Base-by-base conservation (phyloP, 2,888 invertebrate species). In the Drosophila affinis region DNA sequence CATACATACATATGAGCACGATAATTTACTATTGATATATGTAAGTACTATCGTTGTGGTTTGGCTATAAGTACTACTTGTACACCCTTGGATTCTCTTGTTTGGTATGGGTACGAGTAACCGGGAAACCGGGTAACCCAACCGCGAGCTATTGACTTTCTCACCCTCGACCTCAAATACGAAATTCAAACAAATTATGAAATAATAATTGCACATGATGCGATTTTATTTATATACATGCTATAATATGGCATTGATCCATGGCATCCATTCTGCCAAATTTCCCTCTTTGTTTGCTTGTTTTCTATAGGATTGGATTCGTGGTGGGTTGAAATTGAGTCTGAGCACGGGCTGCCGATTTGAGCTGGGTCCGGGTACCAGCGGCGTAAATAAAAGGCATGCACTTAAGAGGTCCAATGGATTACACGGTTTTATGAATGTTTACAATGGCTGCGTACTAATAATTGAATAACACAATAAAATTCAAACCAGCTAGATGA, bases 201-300 rank as follows among this genome's bases (percentile, higher is more conserved):
- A 87, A 84, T 86, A 87, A 88, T 88, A 87, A 89, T 87, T 84
- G 79, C 59, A 93, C 62, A 82, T 85, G 78, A 85, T 85, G 77
- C 69, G 76, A 86, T 82, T 77, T 74, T 69, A 70, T 80, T 75
- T 57, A 57, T 64, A 39, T 73, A 68, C 64, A 63, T 76, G 71
- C 29, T 71, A 64, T 76, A 78, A 75, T 81, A 76, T 53, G 62
- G 63, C 61, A 78, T 73, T 58, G 65, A 72, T 76, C 69, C 67
- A 51, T 24, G 24, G 24, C 24, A 24, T 62, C 45, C 69, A 70
- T 78, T 72, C 75, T 76, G 69, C 60, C 72, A 71, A 76, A 80
- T 83, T 80, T 83, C 64, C 76, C 71, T 59, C 56, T 54, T 59
- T 76, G 62, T 68, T 61, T 60, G 56, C 65, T 24, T 53, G 49